A percentile compares a stretch with the other conserved stretches of the same genome.
These are phyloP conservation scores for Strigamia maritima DNA, from an alignment of 2,888 invertebrate species.

Conservation along the genomic window DNA sequence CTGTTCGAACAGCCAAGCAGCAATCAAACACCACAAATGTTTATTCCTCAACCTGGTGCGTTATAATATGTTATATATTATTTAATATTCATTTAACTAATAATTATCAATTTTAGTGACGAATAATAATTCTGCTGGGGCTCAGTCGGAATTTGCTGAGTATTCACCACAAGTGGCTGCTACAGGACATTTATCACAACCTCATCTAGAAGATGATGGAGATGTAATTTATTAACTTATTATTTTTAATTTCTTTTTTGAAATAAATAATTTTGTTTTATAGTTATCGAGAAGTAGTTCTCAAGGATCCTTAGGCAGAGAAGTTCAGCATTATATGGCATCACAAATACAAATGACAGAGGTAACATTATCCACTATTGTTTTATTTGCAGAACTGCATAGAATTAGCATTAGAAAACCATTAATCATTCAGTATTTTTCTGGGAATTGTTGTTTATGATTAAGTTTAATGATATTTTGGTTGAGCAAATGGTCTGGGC, in stretches of 20 bases:
- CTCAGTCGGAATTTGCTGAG: background rate
- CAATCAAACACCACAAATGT: background rate
- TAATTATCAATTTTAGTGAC: background rate
- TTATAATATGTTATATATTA: background rate
- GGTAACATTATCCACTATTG: background rate
- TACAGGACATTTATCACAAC: too few species aligned
- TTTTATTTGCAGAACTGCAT: background rate
- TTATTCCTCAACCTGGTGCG: background rate
- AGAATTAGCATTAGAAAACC: background rate
- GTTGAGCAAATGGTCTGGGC: too few species aligned
- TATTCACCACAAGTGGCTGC: background rate
- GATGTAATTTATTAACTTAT: too few species aligned
- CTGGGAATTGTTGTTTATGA: too few species aligned
- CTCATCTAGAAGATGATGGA: too few species aligned
- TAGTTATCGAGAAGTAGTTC: conserved; percentile 36
- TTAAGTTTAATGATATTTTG: too few species aligned
- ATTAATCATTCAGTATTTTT: too few species aligned
- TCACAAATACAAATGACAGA: background rate
- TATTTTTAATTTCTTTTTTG: background rate
- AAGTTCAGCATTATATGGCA: conserved; percentile 37
- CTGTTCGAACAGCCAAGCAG: background rate
- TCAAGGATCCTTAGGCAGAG: conserved; percentile 24
- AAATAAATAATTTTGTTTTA: background rate
- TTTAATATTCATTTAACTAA: background rate
- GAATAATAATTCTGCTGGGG: background rate